phyloP scores from a whole-genome alignment of 92 coral and sea anemone genomes.

The Galaxea fascicularis region DNA sequence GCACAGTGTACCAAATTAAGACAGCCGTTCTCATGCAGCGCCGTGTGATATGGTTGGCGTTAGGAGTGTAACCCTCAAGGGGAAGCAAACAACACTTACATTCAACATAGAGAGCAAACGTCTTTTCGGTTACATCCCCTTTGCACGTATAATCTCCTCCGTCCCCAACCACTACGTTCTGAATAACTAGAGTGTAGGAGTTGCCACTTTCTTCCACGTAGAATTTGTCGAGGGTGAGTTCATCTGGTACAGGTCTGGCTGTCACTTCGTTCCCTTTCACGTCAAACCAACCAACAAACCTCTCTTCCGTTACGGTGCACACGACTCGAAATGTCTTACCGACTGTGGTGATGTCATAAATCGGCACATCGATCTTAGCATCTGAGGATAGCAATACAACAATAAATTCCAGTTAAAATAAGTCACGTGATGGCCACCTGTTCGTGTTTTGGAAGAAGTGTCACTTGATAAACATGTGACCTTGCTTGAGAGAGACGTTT shows the following conservation, averaged over 20 bases:
- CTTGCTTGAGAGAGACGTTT: no score
- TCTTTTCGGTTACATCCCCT: conserved; percentile 48
- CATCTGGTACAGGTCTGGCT: neutral
- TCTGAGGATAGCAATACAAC: conserved; percentile 29
- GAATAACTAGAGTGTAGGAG: conserved; percentile 60
- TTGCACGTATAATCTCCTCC: conserved; percentile 82
- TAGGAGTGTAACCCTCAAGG: neutral
- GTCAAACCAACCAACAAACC: conserved; percentile 74
- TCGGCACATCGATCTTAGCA: conserved; percentile 46
- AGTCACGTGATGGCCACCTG: no score
- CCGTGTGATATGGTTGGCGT: neutral
- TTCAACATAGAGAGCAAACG: conserved; percentile 76
- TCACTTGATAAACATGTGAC: no score
- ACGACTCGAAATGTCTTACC: conserved; percentile 75
- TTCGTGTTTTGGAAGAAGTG: no score
- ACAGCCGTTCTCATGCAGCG: neutral
- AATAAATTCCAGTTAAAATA: no score
- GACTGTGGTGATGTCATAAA: conserved; percentile 75
- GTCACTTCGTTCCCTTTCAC: conserved; percentile 59
- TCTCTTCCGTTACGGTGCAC: conserved; percentile 66
- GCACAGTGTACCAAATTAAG: no score
- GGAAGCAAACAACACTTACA: conserved; percentile 61
- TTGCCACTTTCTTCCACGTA: conserved; percentile 14
- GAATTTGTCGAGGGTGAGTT: conserved; percentile 42
- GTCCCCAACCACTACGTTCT: conserved; percentile 71